Evolutionary conservation across 92 coral and sea anemone genomes (phyloP), one percentile per base, ranked within the genome.

Genomic region (Epizoanthus scotinus): DNA sequence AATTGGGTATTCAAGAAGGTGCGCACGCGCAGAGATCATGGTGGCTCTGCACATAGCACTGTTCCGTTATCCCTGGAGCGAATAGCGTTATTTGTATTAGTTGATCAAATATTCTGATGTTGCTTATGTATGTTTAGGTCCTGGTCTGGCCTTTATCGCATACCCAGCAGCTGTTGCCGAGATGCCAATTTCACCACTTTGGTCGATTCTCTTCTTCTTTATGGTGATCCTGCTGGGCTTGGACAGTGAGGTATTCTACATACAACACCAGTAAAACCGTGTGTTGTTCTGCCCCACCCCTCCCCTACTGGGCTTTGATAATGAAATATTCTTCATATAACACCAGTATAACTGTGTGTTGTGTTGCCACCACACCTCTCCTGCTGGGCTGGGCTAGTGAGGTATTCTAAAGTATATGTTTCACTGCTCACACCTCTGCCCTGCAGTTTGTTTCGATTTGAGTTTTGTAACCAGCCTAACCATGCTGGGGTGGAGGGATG

Each of bases 91-190:
- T 36, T 22, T 58, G 40, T 36, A 3, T 59, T 19, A 75, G 29
- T 59, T 75, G 81, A 75, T 58, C 81, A 75, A 75, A 59, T 58
- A 75, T 75, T 58, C 81, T 75, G 81, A 75, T 75, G 81, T 75
- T 75, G 68, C 79, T 75, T 75, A 66, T 58, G 62, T 75, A 75
- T 57, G 61, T 86, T 72, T 91, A 92, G 99, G 99, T 91, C 99
- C 99, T 87, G 99, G 99, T 57, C 92, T 95, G 90, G 99, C 99
- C 55, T 95, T 95, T 84, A 91, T 95, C 78, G 99, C 99, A 69
- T 95, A 93, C 82, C 97, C 99, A 67, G 99, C 94, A 70, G 99
- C 99, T 17, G 98, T 95, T 61, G 92, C 97, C 26, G 96, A 95
- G 89, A 86, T 95, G 91, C 98, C 97, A 84, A 75, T 93, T 63